Evolutionary conservation across 1,140 invertebrate genomes (phyloP).

Genomic region (Thrips palmi): DNA sequence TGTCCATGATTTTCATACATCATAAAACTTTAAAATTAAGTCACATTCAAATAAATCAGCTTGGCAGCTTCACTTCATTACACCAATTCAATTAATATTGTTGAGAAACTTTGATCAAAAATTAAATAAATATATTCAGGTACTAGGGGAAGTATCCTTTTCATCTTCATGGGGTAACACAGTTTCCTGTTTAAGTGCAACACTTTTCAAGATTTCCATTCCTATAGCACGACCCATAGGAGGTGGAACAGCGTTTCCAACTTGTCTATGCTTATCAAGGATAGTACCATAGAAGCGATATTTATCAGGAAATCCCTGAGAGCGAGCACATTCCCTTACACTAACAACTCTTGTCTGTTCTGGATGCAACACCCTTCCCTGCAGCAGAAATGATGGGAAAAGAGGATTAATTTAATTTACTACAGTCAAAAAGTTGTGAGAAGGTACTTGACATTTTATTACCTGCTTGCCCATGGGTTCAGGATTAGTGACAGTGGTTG

Average conservation of each 20-base stretch:
- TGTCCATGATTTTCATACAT: no score
- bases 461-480: conserved; percentile 84
- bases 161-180: no score
- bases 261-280: conserved; percentile 65
- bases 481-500: conserved; percentile 73
- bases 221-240: conserved; percentile 59
- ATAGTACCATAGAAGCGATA: conserved; percentile 60
- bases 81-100: no score
- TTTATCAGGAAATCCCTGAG: conserved; percentile 68
- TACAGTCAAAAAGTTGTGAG: conserved; percentile 1
- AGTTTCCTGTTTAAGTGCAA: no score
- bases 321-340: conserved; percentile 69
- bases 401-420: neutral
- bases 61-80: no score
- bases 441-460: neutral
- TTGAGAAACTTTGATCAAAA: no score
- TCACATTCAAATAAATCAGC: no score
- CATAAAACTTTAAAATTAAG: no score
- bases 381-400: conserved; percentile 10
- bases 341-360: conserved; percentile 63
- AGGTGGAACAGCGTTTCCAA: conserved; percentile 77
- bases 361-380: conserved; percentile 63
- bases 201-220: conserved; percentile 45
- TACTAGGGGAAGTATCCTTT: no score
- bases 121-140: no score